Evolutionary conservation across 2,797 vertebrate species (phyloP).

Genomic region (Salmo trutta): DNA sequence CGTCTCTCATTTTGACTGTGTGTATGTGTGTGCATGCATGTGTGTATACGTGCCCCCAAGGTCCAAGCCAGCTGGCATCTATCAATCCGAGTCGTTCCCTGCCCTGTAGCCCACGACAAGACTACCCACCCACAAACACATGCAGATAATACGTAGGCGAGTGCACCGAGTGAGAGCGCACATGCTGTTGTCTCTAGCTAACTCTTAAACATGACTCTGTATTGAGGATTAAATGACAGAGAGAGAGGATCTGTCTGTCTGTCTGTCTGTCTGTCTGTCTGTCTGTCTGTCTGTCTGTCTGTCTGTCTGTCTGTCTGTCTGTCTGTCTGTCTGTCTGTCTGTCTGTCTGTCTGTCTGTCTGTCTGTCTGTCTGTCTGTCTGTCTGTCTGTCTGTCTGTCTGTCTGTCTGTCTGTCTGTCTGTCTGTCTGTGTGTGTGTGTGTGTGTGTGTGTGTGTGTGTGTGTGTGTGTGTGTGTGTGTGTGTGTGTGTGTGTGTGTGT

Average conservation of each 20-base stretch:
- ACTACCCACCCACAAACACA: constrained; percentile 15
- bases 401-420: background rate
- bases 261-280: background rate
- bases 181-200: background rate
- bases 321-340: no score
- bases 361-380: background rate
- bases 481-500: background rate
- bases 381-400: background rate
- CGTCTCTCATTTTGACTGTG: constrained; percentile 2
- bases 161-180: background rate
- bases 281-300: background rate
- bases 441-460: background rate
- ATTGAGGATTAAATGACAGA: background rate
- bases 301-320: background rate
- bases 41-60: background rate
- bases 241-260: background rate
- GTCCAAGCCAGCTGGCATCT: constrained; percentile 31
- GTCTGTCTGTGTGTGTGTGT: background rate
- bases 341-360: background rate
- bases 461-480: background rate
- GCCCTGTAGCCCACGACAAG: constrained; percentile 20
- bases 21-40: background rate
- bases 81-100: constrained; percentile 24
- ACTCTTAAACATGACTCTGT: background rate
- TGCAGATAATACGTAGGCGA: background rate